Conservation (phyloP, 2,797 vertebrate genomes). For the Oryzias dopingdopingensis region DNA sequence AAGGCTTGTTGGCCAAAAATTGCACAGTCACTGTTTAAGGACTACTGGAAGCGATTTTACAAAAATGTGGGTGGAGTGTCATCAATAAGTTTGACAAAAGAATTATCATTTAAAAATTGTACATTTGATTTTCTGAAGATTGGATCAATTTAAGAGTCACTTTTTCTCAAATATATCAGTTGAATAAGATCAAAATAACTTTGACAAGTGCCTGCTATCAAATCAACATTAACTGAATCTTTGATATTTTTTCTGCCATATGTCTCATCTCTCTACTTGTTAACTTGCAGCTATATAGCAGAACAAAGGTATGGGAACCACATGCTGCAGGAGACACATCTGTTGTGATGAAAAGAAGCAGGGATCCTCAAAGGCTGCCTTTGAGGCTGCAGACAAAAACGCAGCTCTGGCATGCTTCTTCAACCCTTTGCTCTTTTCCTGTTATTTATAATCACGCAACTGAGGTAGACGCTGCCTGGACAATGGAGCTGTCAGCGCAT, state of each 20-base stretch:
- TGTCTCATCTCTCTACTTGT: conserved; percentile 12
- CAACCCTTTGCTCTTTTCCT: neutral
- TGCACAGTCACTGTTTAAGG: no score
- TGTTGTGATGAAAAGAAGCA: conserved; percentile 29
- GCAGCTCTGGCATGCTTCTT: conserved; percentile 19
- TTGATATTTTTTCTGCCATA: conserved; percentile 33
- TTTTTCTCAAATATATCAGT: no score
- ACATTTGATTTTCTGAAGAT: no score
- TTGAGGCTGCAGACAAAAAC: conserved; percentile 33
- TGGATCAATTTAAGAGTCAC: no score
- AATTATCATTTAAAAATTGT: no score
- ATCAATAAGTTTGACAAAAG: no score
- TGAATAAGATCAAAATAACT: neutral
- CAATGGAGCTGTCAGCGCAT: conserved; percentile 56
- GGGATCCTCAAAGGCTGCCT: conserved; percentile 13
- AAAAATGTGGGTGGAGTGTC: no score
- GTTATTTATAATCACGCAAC: conserved; percentile 48
- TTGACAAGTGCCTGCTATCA: conserved; percentile 5
- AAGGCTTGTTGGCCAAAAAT: no score
- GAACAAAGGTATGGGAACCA: conserved; percentile 47
- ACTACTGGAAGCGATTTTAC: no score
- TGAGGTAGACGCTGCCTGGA: conserved; percentile 32
- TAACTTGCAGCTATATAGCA: conserved; percentile 29
- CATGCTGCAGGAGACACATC: conserved; percentile 47
- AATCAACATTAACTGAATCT: conserved; percentile 2